Conservation (phyloP, 2,113 vertebrate species). For the Onychostruthus taczanowskii region DNA sequence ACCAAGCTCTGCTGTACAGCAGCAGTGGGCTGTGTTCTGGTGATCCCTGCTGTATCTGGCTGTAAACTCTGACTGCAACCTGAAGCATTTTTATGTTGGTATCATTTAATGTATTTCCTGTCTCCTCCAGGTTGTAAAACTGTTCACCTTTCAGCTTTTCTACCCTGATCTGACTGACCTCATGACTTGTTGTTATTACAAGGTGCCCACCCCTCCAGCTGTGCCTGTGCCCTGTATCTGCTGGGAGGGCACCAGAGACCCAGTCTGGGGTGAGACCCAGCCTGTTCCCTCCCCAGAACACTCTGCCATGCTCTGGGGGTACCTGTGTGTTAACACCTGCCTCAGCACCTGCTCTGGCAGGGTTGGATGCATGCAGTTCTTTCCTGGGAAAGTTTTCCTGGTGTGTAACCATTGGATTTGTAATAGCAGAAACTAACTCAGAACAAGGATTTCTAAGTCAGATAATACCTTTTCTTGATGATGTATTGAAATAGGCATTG, state of each 20-base stretch:
- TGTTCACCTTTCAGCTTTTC: neutral
- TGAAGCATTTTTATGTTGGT: neutral
- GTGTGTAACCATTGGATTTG: neutral
- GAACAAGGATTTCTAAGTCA: neutral
- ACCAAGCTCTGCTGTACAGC: neutral
- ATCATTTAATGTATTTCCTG: neutral
- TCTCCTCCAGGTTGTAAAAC: neutral
- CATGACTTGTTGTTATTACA: accelerated
- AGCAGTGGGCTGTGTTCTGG: neutral
- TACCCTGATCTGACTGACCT: neutral
- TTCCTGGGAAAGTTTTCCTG: neutral
- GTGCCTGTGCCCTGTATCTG: neutral
- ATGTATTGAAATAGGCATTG: neutral
- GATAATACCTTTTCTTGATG: neutral
- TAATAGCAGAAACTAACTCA: neutral
- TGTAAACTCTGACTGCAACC: neutral
- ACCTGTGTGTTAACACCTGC: neutral
- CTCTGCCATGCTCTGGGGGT: neutral
- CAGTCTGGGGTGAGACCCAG: neutral
- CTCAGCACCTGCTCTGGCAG: neutral
- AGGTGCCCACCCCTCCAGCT: neutral
- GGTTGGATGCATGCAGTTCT: neutral
- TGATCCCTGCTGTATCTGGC: neutral
- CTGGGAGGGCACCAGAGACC: neutral
- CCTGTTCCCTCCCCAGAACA: neutral